These are phyloP conservation scores for Drosophila erecta DNA, from an alignment of 1,140 invertebrate genomes.

Conservation along the genomic window DNA sequence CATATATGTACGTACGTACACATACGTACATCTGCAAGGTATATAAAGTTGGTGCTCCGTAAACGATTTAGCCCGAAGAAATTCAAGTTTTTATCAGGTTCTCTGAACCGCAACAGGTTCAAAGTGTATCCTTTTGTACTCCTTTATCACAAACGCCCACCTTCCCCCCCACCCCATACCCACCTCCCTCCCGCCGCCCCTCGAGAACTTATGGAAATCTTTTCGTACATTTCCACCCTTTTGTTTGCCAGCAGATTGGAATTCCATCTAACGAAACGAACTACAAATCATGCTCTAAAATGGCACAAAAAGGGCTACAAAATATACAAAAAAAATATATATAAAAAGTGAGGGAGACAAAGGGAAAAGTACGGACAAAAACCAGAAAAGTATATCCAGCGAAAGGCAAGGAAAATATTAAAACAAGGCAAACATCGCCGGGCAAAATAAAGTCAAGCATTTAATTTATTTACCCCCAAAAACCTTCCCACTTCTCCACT, in stretches of 20 bases:
- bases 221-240: conserved; percentile 39
- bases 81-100: conserved; percentile 1
- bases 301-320: conserved; percentile 16
- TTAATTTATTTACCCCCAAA: conserved; percentile 75
- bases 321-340: conserved; percentile 5
- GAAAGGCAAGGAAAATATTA: conserved; percentile 71
- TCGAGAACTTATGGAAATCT: conserved; percentile 39
- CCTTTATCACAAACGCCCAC: neutral
- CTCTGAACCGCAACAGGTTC: conserved; percentile 38
- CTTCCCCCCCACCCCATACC: neutral
- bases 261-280: conserved; percentile 43
- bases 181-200: neutral
- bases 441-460: conserved; percentile 79
- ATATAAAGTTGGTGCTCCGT: neutral
- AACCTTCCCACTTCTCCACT: conserved; percentile 8
- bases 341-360: conserved; percentile 25
- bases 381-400: conserved; percentile 19
- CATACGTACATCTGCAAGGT: too few species aligned
- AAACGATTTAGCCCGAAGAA: neutral
- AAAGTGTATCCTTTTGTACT: conserved; percentile 7
- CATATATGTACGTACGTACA: too few species aligned
- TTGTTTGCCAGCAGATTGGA: conserved; percentile 48
- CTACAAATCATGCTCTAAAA: conserved; percentile 56
- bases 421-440: conserved; percentile 72
- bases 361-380: conserved; percentile 27